Evolutionary conservation across 2,888 invertebrate genomes (phyloP), one percentile per base, ranked within the genome.

Genomic region (Drosophila macrospina): DNA sequence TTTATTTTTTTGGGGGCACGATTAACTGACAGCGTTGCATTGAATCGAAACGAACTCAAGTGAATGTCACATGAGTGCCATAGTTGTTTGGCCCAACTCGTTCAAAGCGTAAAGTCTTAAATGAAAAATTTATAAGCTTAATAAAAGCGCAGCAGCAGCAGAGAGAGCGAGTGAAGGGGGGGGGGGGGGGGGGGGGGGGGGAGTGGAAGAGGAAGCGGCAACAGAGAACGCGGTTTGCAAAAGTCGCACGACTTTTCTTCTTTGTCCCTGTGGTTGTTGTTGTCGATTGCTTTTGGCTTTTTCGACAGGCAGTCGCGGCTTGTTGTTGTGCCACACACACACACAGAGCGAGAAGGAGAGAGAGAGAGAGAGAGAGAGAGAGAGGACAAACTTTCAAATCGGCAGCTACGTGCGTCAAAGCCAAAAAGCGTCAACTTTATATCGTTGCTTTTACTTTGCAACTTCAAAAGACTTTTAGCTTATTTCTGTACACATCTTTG

Each of bases 121-220:
- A 85, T 89, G 86, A 85, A 85, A 79, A 83, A 79, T 88, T 45
- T 85, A 89, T 85, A 81, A 84, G 88, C 89, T 89, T 88, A 87
- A 84, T 89, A 89, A 84, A 88, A 89, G 74, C 62, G 71, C 50
- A 80, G 87, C 80, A 68, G 63, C 65, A 47, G 36, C 28, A 41
- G 44, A 28, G 15, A 45, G 15, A 20, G 16, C n/a, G n/a, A n/a
- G 20, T 24, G 36, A 8, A 5, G 11, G 5, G 26, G 36, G 4
- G 7, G 30, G n/a, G 30, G 6, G 11, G 5, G 26, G 36, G 4
- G 7, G 30, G n/a, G 30, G 20, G 11, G 26, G 37, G 30, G 36
- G 13, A 30, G 7, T n/a, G 34, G 5, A 4, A 16, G 15, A 34
- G 36, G 13, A 16, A 30, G 5, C 2, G 32, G 8, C 13, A 45